Percentiles rank a stretch among this genome's conserved stretches.
Conservation (phyloP, 1,140 invertebrate species). For the Drosophila nannoptera region DNA sequence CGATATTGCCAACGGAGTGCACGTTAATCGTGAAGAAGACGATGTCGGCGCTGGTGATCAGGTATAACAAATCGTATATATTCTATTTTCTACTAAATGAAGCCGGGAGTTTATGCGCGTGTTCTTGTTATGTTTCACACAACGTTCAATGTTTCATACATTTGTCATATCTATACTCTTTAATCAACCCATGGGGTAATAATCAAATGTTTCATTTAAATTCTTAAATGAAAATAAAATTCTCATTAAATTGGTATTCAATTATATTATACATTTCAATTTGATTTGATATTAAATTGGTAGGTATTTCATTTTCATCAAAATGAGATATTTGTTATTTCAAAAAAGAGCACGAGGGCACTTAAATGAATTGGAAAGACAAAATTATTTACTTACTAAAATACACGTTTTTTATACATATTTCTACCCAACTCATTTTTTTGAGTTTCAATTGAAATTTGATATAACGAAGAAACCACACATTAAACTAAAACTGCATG, state of each 20-base stretch:
- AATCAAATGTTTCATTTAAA: too few species aligned
- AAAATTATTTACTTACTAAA: too few species aligned
- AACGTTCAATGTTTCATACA: constrained; percentile 31
- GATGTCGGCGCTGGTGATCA: constrained; percentile 99
- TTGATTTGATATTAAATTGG: too few species aligned
- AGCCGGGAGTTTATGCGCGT: constrained; percentile 47
- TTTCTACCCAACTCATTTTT: constrained; percentile 22
- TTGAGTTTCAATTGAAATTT: background rate
- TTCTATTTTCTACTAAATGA: constrained; percentile 41
- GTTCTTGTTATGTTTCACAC: constrained; percentile 40
- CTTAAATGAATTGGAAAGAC: too few species aligned
- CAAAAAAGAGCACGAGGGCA: too few species aligned
- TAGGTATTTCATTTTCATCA: too few species aligned
- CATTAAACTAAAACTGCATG: constrained; percentile 31
- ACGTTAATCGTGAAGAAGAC: constrained; percentile 92
- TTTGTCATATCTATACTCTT: constrained; percentile 23
- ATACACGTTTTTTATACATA: too few species aligned
- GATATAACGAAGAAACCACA: background rate
- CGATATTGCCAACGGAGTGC: constrained; percentile 97
- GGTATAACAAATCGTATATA: constrained; percentile 83
- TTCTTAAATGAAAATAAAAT: too few species aligned
- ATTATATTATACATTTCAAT: too few species aligned
- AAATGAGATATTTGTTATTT: too few species aligned
- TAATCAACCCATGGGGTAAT: too few species aligned
- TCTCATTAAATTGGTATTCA: too few species aligned